Evolutionary conservation across 2,888 invertebrate species (phyloP), one percentile per base, ranked within the genome.

Genomic region (Melangyna quadrimaculata): DNA sequence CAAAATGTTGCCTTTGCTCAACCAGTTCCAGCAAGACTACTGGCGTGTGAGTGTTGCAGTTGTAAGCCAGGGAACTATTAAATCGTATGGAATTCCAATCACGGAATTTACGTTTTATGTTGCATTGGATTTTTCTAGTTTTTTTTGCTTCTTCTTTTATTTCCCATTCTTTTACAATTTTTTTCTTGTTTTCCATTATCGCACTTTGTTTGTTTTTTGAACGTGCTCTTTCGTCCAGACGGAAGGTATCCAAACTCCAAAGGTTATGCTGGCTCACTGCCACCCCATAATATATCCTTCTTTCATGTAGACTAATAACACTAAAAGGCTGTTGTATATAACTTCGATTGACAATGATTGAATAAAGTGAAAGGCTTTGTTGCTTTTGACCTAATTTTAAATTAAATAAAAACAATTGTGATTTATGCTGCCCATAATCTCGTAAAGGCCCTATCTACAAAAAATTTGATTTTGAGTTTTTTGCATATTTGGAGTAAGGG

Each of bases 61-160:
- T 59, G 59, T 35, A 61, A 61, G 24, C 19, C 35, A 1, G 12
- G 19, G 1, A 57, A 57, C 32, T 35, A n/a, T 77, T 71, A 77
- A n/a, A 81, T 53, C 51, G 77, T 45, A 35, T 69, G 29, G 72
- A 77, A 82, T 82, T 82, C 81, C 81, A 82, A 82, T 82, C 81
- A 82, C 77, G 81, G 40, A 82, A 77, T 72, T 72, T 77, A 73
- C 77, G 77, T 77, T 82, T n/a, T 78, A 72, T 82, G 72, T 82
- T 82, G 71, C 82, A 78, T 69, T 53, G 35, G 40, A 63, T 35
- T 53, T 35, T 29, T 57, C 29, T 22, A 3, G 3, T 45, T 12
- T 17, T 27, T 17, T 37, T 55, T 37, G 40, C 12, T 27, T 69
- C 27, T 3, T 43, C 6, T 14, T 24, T n/a, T 53, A 29, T 70